Evolutionary conservation across 1,140 invertebrate species (phyloP).

Genomic region (Drosophila saltans): DNA sequence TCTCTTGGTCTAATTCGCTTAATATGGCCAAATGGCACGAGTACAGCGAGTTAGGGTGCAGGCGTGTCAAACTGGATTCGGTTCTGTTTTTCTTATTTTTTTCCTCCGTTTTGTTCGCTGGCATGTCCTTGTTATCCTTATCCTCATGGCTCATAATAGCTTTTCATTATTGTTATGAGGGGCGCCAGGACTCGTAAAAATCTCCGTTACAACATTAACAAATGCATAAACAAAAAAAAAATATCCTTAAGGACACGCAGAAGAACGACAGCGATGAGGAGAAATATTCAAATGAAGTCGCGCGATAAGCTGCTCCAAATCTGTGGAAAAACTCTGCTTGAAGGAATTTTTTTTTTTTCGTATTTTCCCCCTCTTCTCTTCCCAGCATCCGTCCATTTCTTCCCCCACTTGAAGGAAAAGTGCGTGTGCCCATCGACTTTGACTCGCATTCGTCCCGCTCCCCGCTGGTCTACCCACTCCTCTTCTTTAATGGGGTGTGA

Average conservation of each 20-base stretch:
- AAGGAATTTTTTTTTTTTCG: conserved; percentile 44
- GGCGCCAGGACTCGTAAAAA: conserved; percentile 71
- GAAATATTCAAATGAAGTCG: conserved; percentile 82
- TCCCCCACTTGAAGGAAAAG: not conserved
- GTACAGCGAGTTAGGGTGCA: conserved; percentile 23
- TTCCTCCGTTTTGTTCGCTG: conserved; percentile 35
- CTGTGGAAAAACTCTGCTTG: conserved; percentile 61
- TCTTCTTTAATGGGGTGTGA: conserved; percentile 79
- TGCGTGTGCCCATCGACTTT: conserved; percentile 44
- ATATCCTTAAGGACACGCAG: conserved; percentile 42
- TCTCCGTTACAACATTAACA: conserved; percentile 82
- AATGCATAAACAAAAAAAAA: conserved; percentile 76
- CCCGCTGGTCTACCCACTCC: not conserved
- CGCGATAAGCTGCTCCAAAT: conserved; percentile 82
- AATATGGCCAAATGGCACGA: conserved; percentile 79
- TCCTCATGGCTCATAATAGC: conserved; percentile 79
- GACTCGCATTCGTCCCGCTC: not conserved
- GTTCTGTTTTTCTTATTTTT: not conserved
- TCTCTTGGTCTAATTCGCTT: conserved; percentile 66
- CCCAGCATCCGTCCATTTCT: not conserved
- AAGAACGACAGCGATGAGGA: not conserved
- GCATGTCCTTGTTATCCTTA: conserved; percentile 54
- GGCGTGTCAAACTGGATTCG: conserved; percentile 64
- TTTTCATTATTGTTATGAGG: conserved; percentile 83
- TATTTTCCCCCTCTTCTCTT: not conserved